Base-by-base conservation (phyloP, 2,888 invertebrate genomes). In the Erpobdella octoculata region DNA sequence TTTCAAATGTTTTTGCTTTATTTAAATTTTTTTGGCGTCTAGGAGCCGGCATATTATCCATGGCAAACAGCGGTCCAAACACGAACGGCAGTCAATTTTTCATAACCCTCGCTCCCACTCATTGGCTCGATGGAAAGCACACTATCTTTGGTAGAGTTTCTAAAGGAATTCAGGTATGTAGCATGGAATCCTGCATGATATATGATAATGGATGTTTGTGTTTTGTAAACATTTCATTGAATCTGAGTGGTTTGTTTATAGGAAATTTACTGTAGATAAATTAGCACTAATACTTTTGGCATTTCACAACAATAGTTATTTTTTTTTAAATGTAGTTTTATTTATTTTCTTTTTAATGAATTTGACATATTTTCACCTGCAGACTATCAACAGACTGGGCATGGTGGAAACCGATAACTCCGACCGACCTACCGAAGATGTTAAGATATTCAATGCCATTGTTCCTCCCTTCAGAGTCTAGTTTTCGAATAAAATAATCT, bases 71-170 rank as follows among this genome's bases (percentile, higher is more conserved):
- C 28, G 96, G 97, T 0, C 94, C 95, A 0, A 89, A 97, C 80
- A 90, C 92, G 6, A 98, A 99, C 83, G 96, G 96, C 2, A 95
- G 94, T 37, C 98, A 99, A 83, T 99, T 99, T 85, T 99, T 97
- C 79, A 92, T 98, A 65, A 95, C 96, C 0, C 84, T 98, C 73
- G 94, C 91, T 0, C 95, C 97, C 0, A 93, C 95, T 0, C 95
- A 96, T 79, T 97, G 97, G 94, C 86, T 98, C 46, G 97, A 98
- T 85, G 91, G 93, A 15, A 96, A 96, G 82, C 97, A 99, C 84
- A 88, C 95, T 1, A 94, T 99, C 80, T 98, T 98, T 85, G 98
- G 88, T 31, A 87, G 96, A 76, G 87, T 96, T 6, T 87, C 89
- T 79, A 86, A 88, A 71, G 96, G 96, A 0, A 93, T 96, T 91